Evolutionary conservation across 2,113 vertebrate genomes (phyloP).

Genomic region (Dolichallabes microphthalmus): DNA sequence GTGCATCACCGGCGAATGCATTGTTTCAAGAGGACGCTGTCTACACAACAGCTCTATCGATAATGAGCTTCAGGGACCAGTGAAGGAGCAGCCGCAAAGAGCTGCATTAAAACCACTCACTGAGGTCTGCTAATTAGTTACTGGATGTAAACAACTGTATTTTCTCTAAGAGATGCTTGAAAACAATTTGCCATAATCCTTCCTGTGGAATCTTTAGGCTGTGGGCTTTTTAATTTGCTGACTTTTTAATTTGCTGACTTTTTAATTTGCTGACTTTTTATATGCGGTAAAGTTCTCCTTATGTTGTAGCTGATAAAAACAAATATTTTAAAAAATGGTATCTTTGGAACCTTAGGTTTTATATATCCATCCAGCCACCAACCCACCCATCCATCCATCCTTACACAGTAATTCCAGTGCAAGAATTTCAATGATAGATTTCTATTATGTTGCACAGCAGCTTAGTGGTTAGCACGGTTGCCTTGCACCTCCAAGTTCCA

Average conservation of each 20-base stretch:
- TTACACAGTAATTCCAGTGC: background rate
- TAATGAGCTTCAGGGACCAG: constrained; percentile 46
- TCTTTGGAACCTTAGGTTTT: background rate
- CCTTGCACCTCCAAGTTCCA: too few relatives aligned
- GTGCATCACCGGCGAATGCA: constrained; percentile 1
- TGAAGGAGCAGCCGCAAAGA: constrained; percentile 32
- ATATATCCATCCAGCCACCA: too few relatives aligned
- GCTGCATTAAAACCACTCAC: constrained; percentile 25
- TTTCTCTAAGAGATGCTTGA: constrained; percentile 12
- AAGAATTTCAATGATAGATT: background rate
- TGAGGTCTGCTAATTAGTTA: constrained; percentile 42
- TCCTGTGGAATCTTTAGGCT: too few relatives aligned
- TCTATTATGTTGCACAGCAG: background rate
- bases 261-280: background rate
- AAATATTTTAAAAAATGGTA: background rate
- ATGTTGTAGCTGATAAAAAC: background rate
- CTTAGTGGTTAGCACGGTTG: too few relatives aligned
- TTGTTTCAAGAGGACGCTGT: constrained; percentile 38
- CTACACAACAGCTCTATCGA: constrained; percentile 31
- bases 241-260: too few relatives aligned
- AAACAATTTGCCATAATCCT: constrained; percentile 19
- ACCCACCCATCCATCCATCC: too few relatives aligned
- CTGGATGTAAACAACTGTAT: constrained; percentile 45
- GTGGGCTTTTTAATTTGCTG: too few relatives aligned
- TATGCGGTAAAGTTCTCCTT: background rate